phyloP scores from a whole-genome alignment of 2,888 invertebrate species.

The Rosalia funebris region DNA sequence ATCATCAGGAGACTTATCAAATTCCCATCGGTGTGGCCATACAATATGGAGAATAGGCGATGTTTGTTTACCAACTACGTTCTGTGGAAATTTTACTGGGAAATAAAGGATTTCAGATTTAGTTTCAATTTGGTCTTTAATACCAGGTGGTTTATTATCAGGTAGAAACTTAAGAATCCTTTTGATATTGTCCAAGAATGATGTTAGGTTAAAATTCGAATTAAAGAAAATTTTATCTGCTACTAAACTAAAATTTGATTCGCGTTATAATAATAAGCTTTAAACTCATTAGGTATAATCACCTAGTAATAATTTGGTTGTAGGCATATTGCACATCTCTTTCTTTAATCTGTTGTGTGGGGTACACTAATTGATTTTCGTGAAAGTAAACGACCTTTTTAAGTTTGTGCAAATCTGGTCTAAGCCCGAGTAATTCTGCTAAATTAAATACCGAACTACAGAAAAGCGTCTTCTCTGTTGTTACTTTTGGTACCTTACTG shows the following conservation, averaged over 20 bases:
- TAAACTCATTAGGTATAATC: conserved; percentile 45
- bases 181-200: conserved; percentile 72
- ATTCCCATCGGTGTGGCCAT: conserved; percentile 84
- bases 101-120: conserved; percentile 73
- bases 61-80: conserved; percentile 37
- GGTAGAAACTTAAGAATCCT: conserved; percentile 73
- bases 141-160: conserved; percentile 69
- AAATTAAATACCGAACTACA: conserved; percentile 77
- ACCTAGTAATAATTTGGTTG: conserved; percentile 79
- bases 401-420: conserved; percentile 70
- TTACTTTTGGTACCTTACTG: conserved; percentile 68
- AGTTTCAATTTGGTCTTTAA: conserved; percentile 67
- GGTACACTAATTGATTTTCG: conserved; percentile 81
- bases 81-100: conserved; percentile 50
- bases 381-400: conserved; percentile 80
- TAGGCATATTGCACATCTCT: conserved; percentile 81
- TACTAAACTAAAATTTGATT: conserved; percentile 70
- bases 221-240: conserved; percentile 78
- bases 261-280: too few species aligned
- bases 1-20: conserved; percentile 77
- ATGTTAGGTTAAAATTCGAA: conserved; percentile 74
- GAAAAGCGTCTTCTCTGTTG: conserved; percentile 70
- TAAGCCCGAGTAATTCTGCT: conserved; percentile 74
- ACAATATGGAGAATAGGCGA: conserved; percentile 68
- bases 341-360: conserved; percentile 71